Base-by-base conservation (phyloP, 2,888 invertebrate genomes). In the Phrixothrix hirtus region DNA sequence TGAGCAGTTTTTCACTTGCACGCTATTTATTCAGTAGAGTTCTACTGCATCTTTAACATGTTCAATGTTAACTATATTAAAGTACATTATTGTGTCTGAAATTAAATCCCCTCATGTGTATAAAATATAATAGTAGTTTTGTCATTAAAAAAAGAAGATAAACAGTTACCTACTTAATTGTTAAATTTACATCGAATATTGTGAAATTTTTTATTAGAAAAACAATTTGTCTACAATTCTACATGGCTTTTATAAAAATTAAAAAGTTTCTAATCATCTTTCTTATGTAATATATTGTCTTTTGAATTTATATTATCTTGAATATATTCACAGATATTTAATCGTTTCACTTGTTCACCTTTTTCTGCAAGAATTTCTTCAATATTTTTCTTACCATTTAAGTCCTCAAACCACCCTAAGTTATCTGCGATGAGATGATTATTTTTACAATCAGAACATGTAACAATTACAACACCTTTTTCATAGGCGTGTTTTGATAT, bases 341-440 rank as follows among this genome's bases (percentile, higher is more conserved):
- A 13, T 16, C 75, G 85, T 29, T 75, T 78, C 26, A 96, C 91
- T 2, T 77, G 79, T 78, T 97, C 95, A 1, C 96, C 96, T 69
- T 91, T 94, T 48, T 85, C 86, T 11, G 86, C 87, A 72, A 97
- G 78, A 25, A 95, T 90, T 58, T 91, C 88, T 78, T 97, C 96
- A 63, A 98, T 92, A 69, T 97, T 97, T 57, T 81, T 83, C 66
- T 84, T 86, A 0, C 85, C 85, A 65, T 85, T 78, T 68, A 89
- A 77, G 69, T 93, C 89, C 0, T 85, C 79, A 72, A 97, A 98
- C 97, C 97, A 98, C 58, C 90, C 90, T 1, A 98, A 79, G 75
- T 98, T 95, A 72, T 98, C 97, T 0, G 97, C 97, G 60, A 98
- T 96, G 14, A 98, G 79, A 76, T 98, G 98, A 72, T 91, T 86